A percentile compares a stretch with the other conserved stretches of the same genome.
Evolutionary conservation across 2,888 invertebrate genomes (phyloP).

Genomic region (Amphipoea lucens): DNA sequence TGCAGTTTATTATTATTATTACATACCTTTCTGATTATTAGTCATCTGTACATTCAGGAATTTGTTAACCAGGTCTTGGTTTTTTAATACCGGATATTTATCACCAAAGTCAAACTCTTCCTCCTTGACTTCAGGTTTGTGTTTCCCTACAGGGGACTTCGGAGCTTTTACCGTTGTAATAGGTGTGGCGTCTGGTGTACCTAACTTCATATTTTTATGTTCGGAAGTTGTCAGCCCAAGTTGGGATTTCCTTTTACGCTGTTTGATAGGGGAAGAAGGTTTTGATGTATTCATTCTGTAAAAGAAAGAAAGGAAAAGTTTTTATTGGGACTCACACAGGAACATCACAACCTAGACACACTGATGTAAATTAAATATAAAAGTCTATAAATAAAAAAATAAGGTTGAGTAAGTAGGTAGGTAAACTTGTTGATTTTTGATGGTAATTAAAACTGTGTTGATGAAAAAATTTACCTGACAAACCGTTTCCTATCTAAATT

Average conservation of each 20-base stretch:
- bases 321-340: not conserved
- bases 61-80: constrained; percentile 75
- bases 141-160: constrained; percentile 8
- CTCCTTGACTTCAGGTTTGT: constrained; percentile 18
- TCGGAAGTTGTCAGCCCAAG: constrained; percentile 51
- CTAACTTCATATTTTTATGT: constrained; percentile 62
- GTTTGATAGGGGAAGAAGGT: constrained; percentile 11
- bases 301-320: not conserved
- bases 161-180: not conserved
- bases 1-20: not conserved
- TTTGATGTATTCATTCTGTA: constrained; percentile 67
- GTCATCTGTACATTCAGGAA: constrained; percentile 78
- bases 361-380: no score
- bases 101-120: constrained; percentile 20
- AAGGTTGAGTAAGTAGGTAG: no score
- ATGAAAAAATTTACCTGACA: no score
- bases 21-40: constrained; percentile 86
- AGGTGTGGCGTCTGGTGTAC: not conserved
- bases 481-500: not conserved
- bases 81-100: constrained; percentile 78
- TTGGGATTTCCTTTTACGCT: constrained; percentile 66
- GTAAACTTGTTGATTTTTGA: no score
- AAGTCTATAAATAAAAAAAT: no score
- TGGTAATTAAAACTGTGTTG: no score
- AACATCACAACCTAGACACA: not conserved